Evolutionary conservation across 2,797 vertebrate species (phyloP).

Genomic region (Capromys pilorides): DNA sequence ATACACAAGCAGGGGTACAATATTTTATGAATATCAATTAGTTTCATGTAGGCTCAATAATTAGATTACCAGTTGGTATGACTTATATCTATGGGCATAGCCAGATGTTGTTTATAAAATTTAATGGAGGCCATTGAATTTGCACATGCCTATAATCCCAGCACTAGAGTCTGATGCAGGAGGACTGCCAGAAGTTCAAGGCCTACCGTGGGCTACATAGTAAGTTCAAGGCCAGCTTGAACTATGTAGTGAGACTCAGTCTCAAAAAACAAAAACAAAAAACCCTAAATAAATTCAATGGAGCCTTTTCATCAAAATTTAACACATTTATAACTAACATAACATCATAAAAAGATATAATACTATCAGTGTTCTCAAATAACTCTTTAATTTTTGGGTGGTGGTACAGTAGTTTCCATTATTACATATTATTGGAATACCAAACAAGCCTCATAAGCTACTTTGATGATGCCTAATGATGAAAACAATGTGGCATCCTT

Average conservation of each 20-base stretch:
- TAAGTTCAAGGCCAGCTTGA: neutral
- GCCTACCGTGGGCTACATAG: too few relatives aligned
- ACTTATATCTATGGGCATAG: neutral
- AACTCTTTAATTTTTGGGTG: conserved; percentile 14
- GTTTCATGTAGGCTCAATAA: neutral
- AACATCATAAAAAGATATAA: neutral
- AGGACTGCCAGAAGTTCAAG: neutral
- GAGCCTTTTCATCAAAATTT: conserved; percentile 20
- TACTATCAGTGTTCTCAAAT: conserved; percentile 9
- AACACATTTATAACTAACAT: neutral
- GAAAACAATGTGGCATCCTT: neutral
- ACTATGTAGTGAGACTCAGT: neutral
- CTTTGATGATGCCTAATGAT: neutral
- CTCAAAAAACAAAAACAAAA: neutral
- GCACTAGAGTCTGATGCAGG: neutral
- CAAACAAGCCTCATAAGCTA: conserved; percentile 1
- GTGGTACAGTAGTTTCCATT: neutral
- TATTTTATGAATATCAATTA: conserved; percentile 54
- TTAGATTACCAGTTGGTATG: conserved; percentile 23
- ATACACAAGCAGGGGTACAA: neutral
- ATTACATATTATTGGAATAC: neutral
- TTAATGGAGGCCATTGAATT: neutral
- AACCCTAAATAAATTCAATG: neutral
- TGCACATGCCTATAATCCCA: neutral
- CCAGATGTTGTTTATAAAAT: conserved; percentile 16